Base-by-base conservation (phyloP, 2,797 vertebrate species). In the Chaetodon trifasciatus region DNA sequence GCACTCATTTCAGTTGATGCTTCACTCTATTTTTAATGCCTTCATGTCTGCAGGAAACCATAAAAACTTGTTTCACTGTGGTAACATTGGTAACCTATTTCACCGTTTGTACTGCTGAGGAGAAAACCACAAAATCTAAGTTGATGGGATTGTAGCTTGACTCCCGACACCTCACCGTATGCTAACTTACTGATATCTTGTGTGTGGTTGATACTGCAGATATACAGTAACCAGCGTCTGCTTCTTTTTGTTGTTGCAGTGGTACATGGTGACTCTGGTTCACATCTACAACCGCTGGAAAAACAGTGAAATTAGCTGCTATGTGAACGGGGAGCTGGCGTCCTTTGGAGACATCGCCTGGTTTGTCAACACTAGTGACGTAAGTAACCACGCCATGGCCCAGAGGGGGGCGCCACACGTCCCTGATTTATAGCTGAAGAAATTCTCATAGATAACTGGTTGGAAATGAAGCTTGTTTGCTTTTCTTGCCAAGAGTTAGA, bases 241-340 rank as follows among this genome's bases (percentile, higher is more conserved):
- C n/a, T 40, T 32, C 35, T 72, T 66, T 40, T 64, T 86, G 16
- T 74, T 88, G 70, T 63, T 90, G 63, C 88, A 99, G 98, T 99
- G 98, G 98, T 99, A 99, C 88, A 99, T 99, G 98, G 97, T 99
- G 91, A 97, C 97, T 10, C 95, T 99, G 57, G 97, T 98, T 66
- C 97, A 99, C 79, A 85, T 98, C 93, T 99, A 99, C 88, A 98
- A 99, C 86, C 97, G 98, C 67, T 99, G 98, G 98, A 99, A 99
- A 94, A 99, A 99, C 89, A 98, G 98, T 70, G 98, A 99, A 63
- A 97, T 99, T 58, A 96, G 97, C 82, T 99, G 98, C 94, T 99
- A 96, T 0, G 98, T 99, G 79, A 99, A 99, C 4, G 98, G 98
- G 1, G 98, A 99, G 4, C 93, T 99, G 75, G 98, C 97, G 0